These are phyloP conservation scores for Pandion haliaetus DNA, from an alignment of 2,113 vertebrate genomes.

Conservation along the genomic window DNA sequence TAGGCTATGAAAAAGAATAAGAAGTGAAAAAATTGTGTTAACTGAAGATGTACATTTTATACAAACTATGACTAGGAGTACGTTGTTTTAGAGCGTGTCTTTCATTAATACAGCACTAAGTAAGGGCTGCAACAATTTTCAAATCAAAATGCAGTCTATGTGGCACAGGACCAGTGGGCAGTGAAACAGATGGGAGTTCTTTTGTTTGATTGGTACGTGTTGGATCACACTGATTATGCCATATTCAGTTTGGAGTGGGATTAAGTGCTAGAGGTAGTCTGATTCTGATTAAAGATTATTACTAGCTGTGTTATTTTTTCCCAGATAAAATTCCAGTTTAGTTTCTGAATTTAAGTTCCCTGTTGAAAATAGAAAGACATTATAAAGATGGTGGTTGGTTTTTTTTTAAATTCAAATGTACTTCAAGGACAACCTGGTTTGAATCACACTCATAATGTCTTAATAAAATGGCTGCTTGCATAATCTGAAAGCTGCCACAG, in stretches of 20 bases:
- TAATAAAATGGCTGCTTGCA: no score
- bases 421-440: no score
- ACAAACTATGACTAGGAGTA: not conserved
- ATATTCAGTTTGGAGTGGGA: not conserved
- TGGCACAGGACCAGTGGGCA: not conserved
- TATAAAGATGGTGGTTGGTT: not conserved
- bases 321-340: not conserved
- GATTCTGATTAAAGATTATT: not conserved
- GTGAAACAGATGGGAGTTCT: not conserved
- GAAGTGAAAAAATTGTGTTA: not conserved
- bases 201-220: not conserved
- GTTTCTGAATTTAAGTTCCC: not conserved
- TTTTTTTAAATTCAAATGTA: not conserved
- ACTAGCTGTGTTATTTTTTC: not conserved
- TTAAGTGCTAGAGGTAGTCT: not conserved
- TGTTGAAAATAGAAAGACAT: not conserved
- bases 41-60: not conserved
- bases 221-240: not conserved
- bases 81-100: not conserved
- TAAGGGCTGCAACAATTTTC: not conserved
- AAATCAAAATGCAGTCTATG: not conserved
- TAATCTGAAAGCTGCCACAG: no score
- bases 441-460: no score
- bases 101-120: not conserved
- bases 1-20: not conserved